phyloP scores from a whole-genome alignment of 2,113 vertebrate species.

The Urocitellus parryii region DNA sequence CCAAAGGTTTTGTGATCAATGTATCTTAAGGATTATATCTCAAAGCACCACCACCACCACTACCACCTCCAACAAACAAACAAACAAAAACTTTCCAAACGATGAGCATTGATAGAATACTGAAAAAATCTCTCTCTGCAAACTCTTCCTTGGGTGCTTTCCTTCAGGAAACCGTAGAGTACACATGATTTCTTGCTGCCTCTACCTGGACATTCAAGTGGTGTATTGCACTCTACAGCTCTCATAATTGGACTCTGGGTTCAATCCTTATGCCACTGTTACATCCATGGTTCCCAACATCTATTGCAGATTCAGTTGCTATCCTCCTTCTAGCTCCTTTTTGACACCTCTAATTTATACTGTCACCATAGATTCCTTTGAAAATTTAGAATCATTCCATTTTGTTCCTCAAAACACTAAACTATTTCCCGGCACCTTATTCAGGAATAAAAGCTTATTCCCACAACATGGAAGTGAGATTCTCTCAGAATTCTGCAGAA shows the following conservation, averaged over 20 bases:
- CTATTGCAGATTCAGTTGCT: background rate
- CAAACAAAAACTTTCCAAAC: background rate
- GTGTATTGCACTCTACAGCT: background rate
- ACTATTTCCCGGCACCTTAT: background rate
- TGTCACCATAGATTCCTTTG: background rate
- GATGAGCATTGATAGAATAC: background rate
- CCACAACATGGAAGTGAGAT: background rate
- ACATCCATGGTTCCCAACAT: no score
- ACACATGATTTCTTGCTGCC: background rate
- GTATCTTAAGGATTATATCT: background rate
- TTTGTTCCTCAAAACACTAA: background rate
- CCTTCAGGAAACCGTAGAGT: background rate
- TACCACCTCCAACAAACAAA: background rate
- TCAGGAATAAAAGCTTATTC: background rate
- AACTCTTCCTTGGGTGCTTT: background rate
- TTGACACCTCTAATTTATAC: background rate
- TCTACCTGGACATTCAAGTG: accelerated
- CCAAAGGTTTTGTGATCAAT: background rate
- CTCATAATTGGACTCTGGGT: background rate
- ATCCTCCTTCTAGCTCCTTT: background rate
- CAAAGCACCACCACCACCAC: no score
- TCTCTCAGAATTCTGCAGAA: background rate
- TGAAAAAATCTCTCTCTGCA: background rate
- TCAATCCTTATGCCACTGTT: background rate
- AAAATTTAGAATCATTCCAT: slow-evolving; percentile 1